Evolutionary conservation across 2,888 invertebrate species (phyloP).

Genomic region (Heteromyza rotundicornis): DNA sequence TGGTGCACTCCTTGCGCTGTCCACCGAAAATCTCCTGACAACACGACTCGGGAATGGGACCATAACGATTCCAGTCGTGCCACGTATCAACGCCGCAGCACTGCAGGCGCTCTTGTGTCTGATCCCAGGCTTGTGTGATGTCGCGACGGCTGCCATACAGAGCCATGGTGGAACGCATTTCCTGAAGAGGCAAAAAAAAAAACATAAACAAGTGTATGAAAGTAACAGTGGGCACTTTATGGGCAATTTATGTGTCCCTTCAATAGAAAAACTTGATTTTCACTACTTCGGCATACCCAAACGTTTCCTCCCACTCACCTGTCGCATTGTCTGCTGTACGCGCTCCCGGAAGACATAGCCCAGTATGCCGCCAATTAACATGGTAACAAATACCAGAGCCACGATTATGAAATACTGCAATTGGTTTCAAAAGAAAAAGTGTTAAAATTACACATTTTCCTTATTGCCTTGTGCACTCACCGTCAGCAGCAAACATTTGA

Average conservation of each 20-base stretch:
- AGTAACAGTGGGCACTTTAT: background rate
- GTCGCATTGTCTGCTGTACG: slow-evolving; percentile 76
- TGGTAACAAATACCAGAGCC: slow-evolving; percentile 86
- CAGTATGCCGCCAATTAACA: slow-evolving; percentile 88
- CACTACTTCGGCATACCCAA: background rate
- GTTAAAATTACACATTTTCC: slow-evolving; percentile 1
- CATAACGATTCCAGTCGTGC: slow-evolving; percentile 78
- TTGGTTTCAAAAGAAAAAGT: slow-evolving; percentile 22
- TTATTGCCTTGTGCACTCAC: slow-evolving; percentile 73
- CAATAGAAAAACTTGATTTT: too few relatives aligned
- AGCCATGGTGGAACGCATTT: slow-evolving; percentile 78
- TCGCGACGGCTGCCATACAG: slow-evolving; percentile 74
- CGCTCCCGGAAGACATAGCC: slow-evolving; percentile 90
- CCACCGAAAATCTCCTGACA: slow-evolving; percentile 71
- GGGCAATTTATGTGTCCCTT: background rate
- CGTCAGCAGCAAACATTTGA: slow-evolving; percentile 90
- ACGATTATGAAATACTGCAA: slow-evolving; percentile 86
- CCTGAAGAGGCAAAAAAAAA: slow-evolving; percentile 50
- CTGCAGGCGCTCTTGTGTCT: slow-evolving; percentile 80
- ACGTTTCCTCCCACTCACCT: slow-evolving; percentile 51
- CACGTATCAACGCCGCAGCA: slow-evolving; percentile 84
- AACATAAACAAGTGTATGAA: background rate
- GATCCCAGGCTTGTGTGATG: slow-evolving; percentile 85
- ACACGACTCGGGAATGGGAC: slow-evolving; percentile 77
- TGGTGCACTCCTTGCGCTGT: slow-evolving; percentile 59